Evolutionary conservation across 2,113 vertebrate species (phyloP), one percentile per base, ranked within the genome.

Genomic region (Petroica traversi): DNA sequence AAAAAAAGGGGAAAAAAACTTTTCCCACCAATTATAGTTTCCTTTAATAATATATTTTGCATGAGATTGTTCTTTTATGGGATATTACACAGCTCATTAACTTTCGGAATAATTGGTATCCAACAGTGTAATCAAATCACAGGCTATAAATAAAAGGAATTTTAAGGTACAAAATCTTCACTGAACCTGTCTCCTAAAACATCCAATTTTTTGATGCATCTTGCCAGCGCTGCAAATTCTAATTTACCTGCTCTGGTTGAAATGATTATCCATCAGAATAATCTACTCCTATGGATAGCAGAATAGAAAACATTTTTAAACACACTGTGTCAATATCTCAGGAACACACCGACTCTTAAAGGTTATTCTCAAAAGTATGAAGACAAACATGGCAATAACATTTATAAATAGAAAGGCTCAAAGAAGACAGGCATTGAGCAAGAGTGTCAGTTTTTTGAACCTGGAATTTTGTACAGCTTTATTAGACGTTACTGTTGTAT

Each of bases 61-160:
- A 78, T 88, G 54, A 72, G 76, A 88, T 67, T 83, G 15, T 51
- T 95, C 19, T 80, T 96, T 87, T 86, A 87, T 93, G 91, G 76
- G 67, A 95, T 89, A 94, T 92, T 90, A 90, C 61, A 72, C 43
- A 62, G 49, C 43, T 93, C 83, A 82, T 95, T 94, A 91, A 75
- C 46, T 95, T 89, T 52, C 75, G 34, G 40, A 80, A 79, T 94
- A 95, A 91, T 92, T 93, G 76, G 38, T 88, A 95, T 79, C 84
- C 88, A 89, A 58, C 6, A 4, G 68, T 55, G 54, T 90, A 95
- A 91, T 90, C 43, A 92, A 94, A 94, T 89, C 64, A 88, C 40
- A 93, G 55, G 33, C 80, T 87, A 45, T 92, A 83, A 93, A 94
- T 77, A 93, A 92, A 92, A 80, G 6, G n/a, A 90, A 80, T 74